These are phyloP conservation scores for Pholis gunnellus DNA, from an alignment of 2,113 vertebrate species.

Conservation along the genomic window DNA sequence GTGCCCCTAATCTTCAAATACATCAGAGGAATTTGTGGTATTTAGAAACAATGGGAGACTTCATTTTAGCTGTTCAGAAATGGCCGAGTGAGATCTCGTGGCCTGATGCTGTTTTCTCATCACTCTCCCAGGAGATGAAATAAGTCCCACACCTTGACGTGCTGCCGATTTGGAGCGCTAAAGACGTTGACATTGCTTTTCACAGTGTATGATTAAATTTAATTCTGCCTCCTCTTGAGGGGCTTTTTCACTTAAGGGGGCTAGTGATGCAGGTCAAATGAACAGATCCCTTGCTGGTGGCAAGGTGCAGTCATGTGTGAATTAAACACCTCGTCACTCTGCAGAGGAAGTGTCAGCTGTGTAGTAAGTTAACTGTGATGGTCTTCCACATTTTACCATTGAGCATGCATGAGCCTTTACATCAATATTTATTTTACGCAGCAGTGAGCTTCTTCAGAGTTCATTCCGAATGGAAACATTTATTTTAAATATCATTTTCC, in stretches of 20 bases:
- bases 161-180: conserved; percentile 52
- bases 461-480: conserved; percentile 31
- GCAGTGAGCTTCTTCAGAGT: conserved; percentile 5
- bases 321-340: conserved; percentile 67
- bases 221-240: conserved; percentile 61
- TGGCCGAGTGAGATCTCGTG: conserved; percentile 40
- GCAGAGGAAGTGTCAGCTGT: conserved; percentile 48
- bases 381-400: conserved; percentile 22
- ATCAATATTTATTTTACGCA: conserved; percentile 23
- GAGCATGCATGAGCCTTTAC: conserved; percentile 3
- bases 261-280: conserved; percentile 64
- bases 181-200: conserved; percentile 63
- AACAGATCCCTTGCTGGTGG: conserved; percentile 70
- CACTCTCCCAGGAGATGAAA: conserved; percentile 50
- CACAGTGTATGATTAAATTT: conserved; percentile 68
- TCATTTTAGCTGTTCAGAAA: conserved; percentile 15
- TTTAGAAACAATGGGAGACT: background rate
- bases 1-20: background rate
- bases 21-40: background rate
- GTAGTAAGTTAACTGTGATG: conserved; percentile 56
- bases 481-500: conserved; percentile 22
- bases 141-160: conserved; percentile 54
- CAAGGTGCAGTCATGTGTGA: conserved; percentile 66
- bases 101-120: conserved; percentile 18
- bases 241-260: conserved; percentile 44